phyloP scores from a whole-genome alignment of 2,888 invertebrate genomes.

The Andrena camellia region DNA sequence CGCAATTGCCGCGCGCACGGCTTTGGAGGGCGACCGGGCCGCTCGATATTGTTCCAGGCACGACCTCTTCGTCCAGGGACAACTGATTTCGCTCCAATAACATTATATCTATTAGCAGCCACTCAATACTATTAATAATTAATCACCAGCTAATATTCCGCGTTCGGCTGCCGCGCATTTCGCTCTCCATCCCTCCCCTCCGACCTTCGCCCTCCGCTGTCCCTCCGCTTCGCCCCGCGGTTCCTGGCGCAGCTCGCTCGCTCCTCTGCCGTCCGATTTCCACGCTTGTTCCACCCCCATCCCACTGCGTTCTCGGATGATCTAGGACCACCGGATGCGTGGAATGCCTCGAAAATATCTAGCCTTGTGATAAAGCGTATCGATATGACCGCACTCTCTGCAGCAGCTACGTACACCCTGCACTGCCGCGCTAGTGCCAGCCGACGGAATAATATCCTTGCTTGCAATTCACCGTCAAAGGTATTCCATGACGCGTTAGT shows the following conservation, averaged over 20 bases:
- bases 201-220: constrained; percentile 32
- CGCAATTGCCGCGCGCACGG: background rate
- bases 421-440: background rate
- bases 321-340: constrained; percentile 65
- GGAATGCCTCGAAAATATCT: constrained; percentile 70
- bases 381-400: constrained; percentile 25
- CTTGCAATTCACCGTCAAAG: constrained; percentile 58
- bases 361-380: constrained; percentile 47
- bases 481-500: constrained; percentile 39
- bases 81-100: constrained; percentile 73
- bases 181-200: constrained; percentile 35
- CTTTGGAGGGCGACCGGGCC: constrained; percentile 20
- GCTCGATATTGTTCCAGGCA: constrained; percentile 43
- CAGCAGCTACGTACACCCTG: constrained; percentile 21
- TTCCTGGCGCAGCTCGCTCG: background rate
- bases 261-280: constrained; percentile 32
- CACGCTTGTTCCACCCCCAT: constrained; percentile 7
- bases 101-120: constrained; percentile 76
- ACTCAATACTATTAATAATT: constrained; percentile 78
- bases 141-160: constrained; percentile 76
- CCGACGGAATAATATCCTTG: constrained; percentile 47
- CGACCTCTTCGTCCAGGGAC: constrained; percentile 63
- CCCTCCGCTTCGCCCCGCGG: constrained; percentile 11
- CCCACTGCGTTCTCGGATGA: constrained; percentile 11
- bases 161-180: constrained; percentile 69